Base-by-base conservation (phyloP, 2,797 vertebrate genomes). In the Nothura maculosa region DNA sequence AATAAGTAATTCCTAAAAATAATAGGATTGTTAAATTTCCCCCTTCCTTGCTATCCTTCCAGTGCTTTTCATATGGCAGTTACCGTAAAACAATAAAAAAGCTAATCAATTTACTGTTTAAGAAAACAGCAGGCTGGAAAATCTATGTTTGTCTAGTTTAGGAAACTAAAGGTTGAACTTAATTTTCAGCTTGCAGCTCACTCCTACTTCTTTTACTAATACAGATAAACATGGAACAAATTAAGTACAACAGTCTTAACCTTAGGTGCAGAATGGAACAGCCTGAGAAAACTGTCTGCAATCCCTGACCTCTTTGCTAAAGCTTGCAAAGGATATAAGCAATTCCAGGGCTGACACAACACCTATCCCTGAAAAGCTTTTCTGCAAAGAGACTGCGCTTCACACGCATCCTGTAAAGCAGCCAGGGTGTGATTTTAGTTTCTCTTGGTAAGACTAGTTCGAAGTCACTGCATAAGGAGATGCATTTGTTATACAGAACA, bases 1-100 rank as follows among this genome's bases (percentile, higher is more conserved):
- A 95, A 87, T 66, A 94, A 92, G 74, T 91, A 92, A 95, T 88
- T 90, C 61, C 80, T 91, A 96, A 93, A 70, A 87, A 87, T 81
- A 82, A 87, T 58, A 80, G 67, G 74, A 90, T 64, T 92, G 87
- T 85, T 94, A 95, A 89, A 92, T 74, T 70, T 80, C 43, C 32
- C 58, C 30, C 60, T 19, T 40, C 30, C 9, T 13, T 78, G 40
- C 83, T 86, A 50, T 42, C 48, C 36, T 92, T 94, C 67, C 92
- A 94, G 64, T 90, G 64, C 61, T 79, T 84, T 61, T 90, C 61
- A 90, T 77, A 88, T 25, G 61, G 63, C 48, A 90, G 61, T 73
- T 93, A 52, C 20, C 70, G 81, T 52, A 54, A 93, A 89, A 91
- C 47, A 79, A 93, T 76, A 80, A 85, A 84, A 96, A 78, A 85